Conservation (phyloP, 2,888 invertebrate species). For the Cantharis nigra region DNA sequence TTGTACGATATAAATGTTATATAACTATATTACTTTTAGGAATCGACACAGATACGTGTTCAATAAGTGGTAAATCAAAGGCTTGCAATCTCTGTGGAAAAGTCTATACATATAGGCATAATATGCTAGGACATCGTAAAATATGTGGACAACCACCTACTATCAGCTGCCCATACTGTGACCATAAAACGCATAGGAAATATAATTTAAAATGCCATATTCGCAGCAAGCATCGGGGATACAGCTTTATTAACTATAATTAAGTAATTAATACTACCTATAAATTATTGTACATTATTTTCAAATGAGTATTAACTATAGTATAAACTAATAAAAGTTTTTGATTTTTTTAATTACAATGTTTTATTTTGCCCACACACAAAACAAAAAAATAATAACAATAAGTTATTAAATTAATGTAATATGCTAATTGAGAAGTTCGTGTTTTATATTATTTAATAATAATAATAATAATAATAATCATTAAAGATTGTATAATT, state of each 20-base stretch:
- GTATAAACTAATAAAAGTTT: neutral
- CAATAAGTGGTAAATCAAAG: neutral
- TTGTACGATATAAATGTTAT: neutral
- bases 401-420: too few relatives aligned
- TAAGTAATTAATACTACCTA: neutral
- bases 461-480: too few relatives aligned
- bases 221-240: constrained; percentile 2
- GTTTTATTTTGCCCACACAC: too few relatives aligned
- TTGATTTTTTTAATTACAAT: neutral
- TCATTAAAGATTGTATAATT: too few relatives aligned
- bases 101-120: constrained; percentile 61
- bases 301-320: neutral
- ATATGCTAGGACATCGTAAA: constrained; percentile 58
- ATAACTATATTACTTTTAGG: neutral
- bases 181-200: constrained; percentile 8
- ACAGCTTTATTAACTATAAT: neutral
- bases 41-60: neutral
- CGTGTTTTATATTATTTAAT: too few relatives aligned
- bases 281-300: neutral
- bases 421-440: too few relatives aligned
- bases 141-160: constrained; percentile 15
- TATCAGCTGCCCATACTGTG: constrained; percentile 12
- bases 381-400: too few relatives aligned
- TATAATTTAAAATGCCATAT: constrained; percentile 21
- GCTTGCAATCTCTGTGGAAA: constrained; percentile 54